Conservation (phyloP, 2,797 vertebrate genomes). For the Anabacerthia variegaticeps region DNA sequence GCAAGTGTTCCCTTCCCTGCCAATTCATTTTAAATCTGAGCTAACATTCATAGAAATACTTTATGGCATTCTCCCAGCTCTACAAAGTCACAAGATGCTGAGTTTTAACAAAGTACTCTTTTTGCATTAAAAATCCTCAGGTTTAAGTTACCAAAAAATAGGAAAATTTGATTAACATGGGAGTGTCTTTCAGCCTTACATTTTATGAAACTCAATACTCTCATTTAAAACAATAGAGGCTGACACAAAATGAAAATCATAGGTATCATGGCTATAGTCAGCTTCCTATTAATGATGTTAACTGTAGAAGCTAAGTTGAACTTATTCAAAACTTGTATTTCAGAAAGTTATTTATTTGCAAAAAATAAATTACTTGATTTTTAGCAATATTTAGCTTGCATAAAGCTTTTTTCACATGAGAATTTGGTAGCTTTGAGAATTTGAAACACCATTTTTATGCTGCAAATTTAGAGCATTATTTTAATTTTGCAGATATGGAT, state of each 20-base stretch:
- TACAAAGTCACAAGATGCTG: conserved; percentile 24
- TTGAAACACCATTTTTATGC: neutral
- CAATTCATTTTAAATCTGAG: conserved; percentile 64
- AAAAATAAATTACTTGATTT: neutral
- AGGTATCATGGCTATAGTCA: neutral
- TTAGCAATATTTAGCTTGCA: neutral
- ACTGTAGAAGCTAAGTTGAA: neutral
- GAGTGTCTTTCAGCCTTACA: neutral
- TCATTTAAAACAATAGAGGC: neutral
- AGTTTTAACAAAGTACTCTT: neutral
- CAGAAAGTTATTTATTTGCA: neutral
- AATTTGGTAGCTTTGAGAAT: neutral
- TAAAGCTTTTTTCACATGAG: neutral
- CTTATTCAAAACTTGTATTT: neutral
- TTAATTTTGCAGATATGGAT: conserved; percentile 37
- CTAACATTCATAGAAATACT: conserved; percentile 7
- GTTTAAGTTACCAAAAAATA: neutral
- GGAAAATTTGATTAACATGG: neutral
- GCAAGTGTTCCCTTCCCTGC: conserved; percentile 44
- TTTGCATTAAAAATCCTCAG: neutral
- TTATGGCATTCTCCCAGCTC: conserved; percentile 36
- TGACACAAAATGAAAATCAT: neutral
- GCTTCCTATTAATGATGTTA: neutral
- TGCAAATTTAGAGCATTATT: conserved; percentile 20
- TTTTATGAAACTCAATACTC: neutral